Conservation (phyloP, 2,113 vertebrate species). For the Podarcis muralis region DNA sequence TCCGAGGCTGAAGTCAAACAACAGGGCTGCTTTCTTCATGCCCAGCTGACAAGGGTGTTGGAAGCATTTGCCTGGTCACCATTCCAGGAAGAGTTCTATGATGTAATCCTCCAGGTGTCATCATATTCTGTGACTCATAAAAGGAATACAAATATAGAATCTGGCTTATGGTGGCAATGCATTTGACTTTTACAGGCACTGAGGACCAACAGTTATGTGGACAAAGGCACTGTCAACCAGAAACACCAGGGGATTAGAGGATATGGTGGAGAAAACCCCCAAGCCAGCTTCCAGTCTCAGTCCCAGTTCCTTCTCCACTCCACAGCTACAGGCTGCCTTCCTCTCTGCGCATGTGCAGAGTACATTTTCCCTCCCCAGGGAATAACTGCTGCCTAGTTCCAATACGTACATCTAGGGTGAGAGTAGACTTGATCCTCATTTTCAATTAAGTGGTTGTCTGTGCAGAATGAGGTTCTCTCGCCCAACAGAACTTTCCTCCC, state of each 20-base stretch:
- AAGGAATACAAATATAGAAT: not conserved
- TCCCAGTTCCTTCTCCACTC: too few relatives aligned
- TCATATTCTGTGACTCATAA: not conserved
- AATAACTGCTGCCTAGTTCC: not conserved
- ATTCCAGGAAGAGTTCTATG: not conserved
- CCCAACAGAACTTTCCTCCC: too few relatives aligned
- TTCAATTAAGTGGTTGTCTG: not conserved
- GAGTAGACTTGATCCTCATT: not conserved
- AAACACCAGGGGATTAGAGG: not conserved
- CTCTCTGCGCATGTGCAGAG: not conserved
- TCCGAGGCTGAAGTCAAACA: not conserved
- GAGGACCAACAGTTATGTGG: not conserved
- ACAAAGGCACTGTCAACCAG: not conserved
- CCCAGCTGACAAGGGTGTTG: not conserved
- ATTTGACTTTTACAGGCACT: not conserved
- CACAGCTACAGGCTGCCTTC: not conserved
- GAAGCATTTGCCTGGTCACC: not conserved
- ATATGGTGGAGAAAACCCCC: not conserved
- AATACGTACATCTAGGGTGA: not conserved
- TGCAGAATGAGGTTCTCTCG: fast-evolving
- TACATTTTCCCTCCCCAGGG: not conserved
- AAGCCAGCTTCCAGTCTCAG: not conserved
- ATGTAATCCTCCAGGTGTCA: not conserved
- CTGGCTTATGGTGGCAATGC: not conserved
- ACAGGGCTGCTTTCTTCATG: not conserved